A percentile compares a stretch with the other conserved stretches of the same genome.
Conservation (phyloP, 2,888 invertebrate species). For the Parnassius smintheus region DNA sequence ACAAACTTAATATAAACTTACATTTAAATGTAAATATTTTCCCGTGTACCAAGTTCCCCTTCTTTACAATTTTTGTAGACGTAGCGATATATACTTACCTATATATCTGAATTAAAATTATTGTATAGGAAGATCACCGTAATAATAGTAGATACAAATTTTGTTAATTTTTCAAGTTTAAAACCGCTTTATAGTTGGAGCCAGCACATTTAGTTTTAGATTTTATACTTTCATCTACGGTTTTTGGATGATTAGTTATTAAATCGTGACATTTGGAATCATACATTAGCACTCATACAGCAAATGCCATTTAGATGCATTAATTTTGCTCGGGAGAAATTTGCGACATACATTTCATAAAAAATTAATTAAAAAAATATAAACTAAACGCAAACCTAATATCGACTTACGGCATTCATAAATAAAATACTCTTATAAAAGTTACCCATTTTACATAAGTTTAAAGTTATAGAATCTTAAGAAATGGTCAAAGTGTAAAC, state of each 20-base stretch:
- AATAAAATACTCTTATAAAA: too few relatives aligned
- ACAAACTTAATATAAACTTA: slow-evolving; percentile 68
- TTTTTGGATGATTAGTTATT: slow-evolving; percentile 7
- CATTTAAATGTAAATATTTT: slow-evolving; percentile 71
- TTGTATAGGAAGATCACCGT: slow-evolving; percentile 8
- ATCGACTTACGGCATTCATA: neutral
- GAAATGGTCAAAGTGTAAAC: neutral
- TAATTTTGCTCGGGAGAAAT: neutral
- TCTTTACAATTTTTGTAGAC: slow-evolving; percentile 78
- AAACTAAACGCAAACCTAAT: neutral
- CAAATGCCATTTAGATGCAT: neutral
- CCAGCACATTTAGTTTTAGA: slow-evolving; percentile 1
- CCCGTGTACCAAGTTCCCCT: slow-evolving; percentile 77
- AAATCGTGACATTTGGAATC: slow-evolving; percentile 16
- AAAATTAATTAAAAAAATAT: neutral
- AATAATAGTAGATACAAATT: slow-evolving; percentile 10
- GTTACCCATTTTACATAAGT: too few relatives aligned
- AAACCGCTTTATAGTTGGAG: neutral
- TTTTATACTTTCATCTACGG: neutral
- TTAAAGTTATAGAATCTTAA: too few relatives aligned
- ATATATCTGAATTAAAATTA: slow-evolving; percentile 29
- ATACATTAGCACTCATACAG: neutral
- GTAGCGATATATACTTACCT: slow-evolving; percentile 42
- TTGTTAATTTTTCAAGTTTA: neutral
- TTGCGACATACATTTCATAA: neutral